Evolutionary conservation across 2,797 vertebrate species (phyloP).

Genomic region (Neomorphus geoffroyi): DNA sequence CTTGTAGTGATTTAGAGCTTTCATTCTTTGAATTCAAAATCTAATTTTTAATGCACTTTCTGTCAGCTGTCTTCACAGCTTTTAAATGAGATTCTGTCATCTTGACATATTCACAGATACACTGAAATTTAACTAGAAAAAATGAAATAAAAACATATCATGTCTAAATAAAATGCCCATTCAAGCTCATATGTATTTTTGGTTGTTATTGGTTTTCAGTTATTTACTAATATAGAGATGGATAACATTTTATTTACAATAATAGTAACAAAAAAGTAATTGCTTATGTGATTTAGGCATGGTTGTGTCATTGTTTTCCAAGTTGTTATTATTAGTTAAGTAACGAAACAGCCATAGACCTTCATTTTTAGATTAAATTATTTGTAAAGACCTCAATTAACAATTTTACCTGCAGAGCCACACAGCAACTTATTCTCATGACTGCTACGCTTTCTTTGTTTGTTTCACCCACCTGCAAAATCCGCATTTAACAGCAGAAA

Average conservation of each 20-base stretch:
- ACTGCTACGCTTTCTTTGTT: background rate
- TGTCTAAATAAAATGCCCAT: conserved; percentile 56
- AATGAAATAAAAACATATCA: conserved; percentile 59
- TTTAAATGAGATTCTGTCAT: conserved; percentile 82
- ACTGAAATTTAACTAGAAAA: conserved; percentile 77
- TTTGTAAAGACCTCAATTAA: background rate
- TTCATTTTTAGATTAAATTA: background rate
- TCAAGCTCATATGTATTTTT: background rate
- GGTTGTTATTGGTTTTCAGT: conserved; percentile 13
- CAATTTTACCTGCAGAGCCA: background rate
- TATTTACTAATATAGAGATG: conserved; percentile 5
- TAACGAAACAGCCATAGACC: background rate
- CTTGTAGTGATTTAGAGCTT: conserved; percentile 80
- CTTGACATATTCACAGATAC: conserved; percentile 75
- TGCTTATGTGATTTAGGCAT: background rate
- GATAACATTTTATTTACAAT: conserved; percentile 10
- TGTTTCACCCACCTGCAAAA: background rate
- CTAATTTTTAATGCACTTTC: conserved; percentile 81
- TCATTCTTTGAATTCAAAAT: conserved; percentile 80
- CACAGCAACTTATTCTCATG: background rate
- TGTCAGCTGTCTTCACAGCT: conserved; percentile 79
- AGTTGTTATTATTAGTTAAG: background rate
- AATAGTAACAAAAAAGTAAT: background rate
- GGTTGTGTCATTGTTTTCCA: background rate
- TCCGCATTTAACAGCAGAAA: background rate